Evolutionary conservation across 2,888 invertebrate genomes (phyloP), one percentile per base, ranked within the genome.

Genomic region (Drosophila prostipennis): DNA sequence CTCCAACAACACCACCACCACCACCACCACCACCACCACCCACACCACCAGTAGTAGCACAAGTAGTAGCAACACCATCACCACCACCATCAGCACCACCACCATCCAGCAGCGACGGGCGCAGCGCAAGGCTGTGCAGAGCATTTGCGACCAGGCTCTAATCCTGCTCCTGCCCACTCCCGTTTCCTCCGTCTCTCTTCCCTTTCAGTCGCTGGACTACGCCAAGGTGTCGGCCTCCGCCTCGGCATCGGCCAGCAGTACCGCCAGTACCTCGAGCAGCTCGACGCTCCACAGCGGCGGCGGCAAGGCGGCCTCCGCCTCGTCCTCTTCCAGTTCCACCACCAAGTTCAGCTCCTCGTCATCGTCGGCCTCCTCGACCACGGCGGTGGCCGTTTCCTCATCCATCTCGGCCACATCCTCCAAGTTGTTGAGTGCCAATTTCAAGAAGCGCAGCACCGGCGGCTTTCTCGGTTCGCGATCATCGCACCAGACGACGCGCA

Each of bases 181-280:
- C 87, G 79, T 90, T 89, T 86, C 89, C 91, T 56, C 56, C 56
- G 11, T 52, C 40, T 51, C 40, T 90, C 81, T 90, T 81, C 87
- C 87, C 82, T 91, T 90, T 88, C 90, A 91, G 91, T 91, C 91
- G 69, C 80, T 91, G 76, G 91, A 91, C 72, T 91, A 90, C 74
- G 76, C 80, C 69, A 91, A 87, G 71, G 89, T 88, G n/a, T 85
- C 85, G n/a, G 75, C 77, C 37, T 58, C 54, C 3, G 57, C 56
- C 7, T 57, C 56, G 29, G 57, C 57, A 10, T 57, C 57, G 2
- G 57, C 57, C 6, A 87, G 83, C 73, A 86, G 87, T 79, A 80
- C 87, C 39, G 86, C 89, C 52, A 90, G 90, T 74, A 86, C 81
- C 53, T 88, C 87, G 77, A 87, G 87, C 79, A 88, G 79, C 76